phyloP scores from a whole-genome alignment of 2,113 vertebrate genomes.

The Terrapene triunguis region DNA sequence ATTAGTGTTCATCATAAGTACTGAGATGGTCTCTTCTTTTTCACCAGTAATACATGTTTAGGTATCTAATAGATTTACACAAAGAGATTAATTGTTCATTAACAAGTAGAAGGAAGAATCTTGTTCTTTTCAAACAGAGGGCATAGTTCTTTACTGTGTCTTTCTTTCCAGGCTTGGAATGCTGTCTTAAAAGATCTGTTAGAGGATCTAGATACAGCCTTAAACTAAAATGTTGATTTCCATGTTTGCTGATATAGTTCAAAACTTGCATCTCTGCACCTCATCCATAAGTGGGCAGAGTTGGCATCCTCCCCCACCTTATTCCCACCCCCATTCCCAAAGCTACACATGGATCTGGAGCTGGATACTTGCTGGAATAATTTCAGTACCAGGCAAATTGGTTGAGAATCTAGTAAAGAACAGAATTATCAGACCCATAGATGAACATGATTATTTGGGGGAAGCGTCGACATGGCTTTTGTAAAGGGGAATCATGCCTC shows the following conservation, averaged over 20 bases:
- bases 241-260: not conserved
- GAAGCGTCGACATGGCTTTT: not conserved
- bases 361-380: not conserved
- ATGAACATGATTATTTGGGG: not conserved
- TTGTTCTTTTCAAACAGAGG: not conserved
- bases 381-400: not conserved
- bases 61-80: not conserved
- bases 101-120: rapidly evolving
- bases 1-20: not conserved
- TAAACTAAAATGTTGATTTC: not conserved
- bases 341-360: constrained; percentile 46
- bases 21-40: not conserved
- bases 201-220: not conserved
- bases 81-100: not conserved
- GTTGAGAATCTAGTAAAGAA: no score
- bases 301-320: not conserved
- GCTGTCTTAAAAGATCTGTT: not conserved
- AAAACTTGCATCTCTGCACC: not conserved
- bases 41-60: not conserved
- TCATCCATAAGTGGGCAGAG: not conserved
- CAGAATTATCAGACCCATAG: not conserved
- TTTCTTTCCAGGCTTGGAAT: not conserved
- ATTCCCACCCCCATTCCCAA: not conserved
- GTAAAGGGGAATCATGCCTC: not conserved
- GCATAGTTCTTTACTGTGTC: rapidly evolving